Percentiles rank a stretch among this genome's conserved stretches.
These are phyloP conservation scores for Phoxinus dragarum DNA, from an alignment of 2,797 vertebrate species.

Conservation along the genomic window DNA sequence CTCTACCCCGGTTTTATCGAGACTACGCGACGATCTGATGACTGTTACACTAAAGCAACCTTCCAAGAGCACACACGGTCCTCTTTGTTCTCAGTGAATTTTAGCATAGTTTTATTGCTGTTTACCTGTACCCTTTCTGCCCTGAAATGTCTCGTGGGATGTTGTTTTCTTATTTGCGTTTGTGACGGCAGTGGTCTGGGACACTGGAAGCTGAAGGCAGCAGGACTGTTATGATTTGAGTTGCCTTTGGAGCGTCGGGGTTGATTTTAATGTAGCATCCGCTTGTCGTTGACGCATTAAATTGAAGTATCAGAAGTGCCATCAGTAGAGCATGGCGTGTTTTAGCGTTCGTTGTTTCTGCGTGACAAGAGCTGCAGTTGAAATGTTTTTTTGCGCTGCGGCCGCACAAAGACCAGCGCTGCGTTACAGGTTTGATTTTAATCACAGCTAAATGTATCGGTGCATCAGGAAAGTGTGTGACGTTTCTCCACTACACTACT, in stretches of 20 bases:
- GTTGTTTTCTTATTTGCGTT: conserved; percentile 17
- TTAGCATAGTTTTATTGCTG: conserved; percentile 8
- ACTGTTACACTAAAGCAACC: conserved; percentile 50
- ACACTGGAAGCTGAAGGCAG: conserved; percentile 54
- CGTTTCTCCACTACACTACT: conserved; percentile 78
- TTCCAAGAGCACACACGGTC: conserved; percentile 33
- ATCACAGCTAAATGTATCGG: conserved; percentile 66
- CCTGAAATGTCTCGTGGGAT: conserved; percentile 19
- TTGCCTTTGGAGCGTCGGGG: neutral
- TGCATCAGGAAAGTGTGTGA: conserved; percentile 69
- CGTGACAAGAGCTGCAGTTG: conserved; percentile 34
- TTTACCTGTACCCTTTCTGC: conserved; percentile 16
- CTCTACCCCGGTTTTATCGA: conserved; percentile 35
- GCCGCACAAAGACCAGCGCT: neutral
- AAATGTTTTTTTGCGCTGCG: neutral
- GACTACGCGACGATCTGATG: conserved; percentile 16
- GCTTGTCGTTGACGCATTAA: neutral
- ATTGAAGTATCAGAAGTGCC: conserved; percentile 18
- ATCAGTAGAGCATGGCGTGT: conserved; percentile 11
- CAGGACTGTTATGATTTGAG: conserved; percentile 50
- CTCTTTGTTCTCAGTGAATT: conserved; percentile 48
- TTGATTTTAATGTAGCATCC: conserved; percentile 30
- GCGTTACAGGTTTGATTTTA: conserved; percentile 13
- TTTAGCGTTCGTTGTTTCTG: conserved; percentile 5
- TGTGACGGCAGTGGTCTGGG: conserved; percentile 14